Evolutionary conservation across 2,888 invertebrate genomes (phyloP), one percentile per base, ranked within the genome.

Genomic region (Sialis fuliginosa): DNA sequence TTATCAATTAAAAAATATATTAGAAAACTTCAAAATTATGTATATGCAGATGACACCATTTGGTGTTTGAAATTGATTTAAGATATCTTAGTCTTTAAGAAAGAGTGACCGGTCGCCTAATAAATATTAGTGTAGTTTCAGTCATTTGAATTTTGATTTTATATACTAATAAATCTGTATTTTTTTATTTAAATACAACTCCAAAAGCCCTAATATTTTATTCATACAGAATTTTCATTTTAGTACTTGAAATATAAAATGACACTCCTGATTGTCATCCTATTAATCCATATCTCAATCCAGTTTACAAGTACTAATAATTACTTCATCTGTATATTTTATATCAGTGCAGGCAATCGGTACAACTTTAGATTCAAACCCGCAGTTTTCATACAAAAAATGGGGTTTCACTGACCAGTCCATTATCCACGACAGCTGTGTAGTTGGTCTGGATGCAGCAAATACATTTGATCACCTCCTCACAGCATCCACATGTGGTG

Each of bases 381-480:
- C 76, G 47, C 79, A 73, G 49, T 66, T 92, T 46, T 73, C 74
- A 9, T 83, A 83, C 56, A 82, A 86, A 58, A 95, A 92, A 66
- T 92, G 89, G 82, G 77, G 78, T n/a, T 85, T 91, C 58, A 72
- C 75, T 50, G 83, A 81, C 51, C 82, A 84, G 56, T 79, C 81
- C 45, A 66, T 72, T 42, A 72, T 85, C 1, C 75, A 77, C 53
- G 93, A 93, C 64, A 81, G 81, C 56, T 78, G 82, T 42, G 78
- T 82, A 7, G 76, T 87, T 44, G 86, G 87, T 1, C 67, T 79
- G 32, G 79, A 72, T 56, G 72, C 75, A 12, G 76, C 80, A 54
- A 86, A 77, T 57, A 77, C 80, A 1, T 95, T 89, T 67, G 92
- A 93, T 62, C 88, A 93, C 64, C 71, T 95, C 50, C 70, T 84